Evolutionary conservation across 2,888 invertebrate genomes (phyloP), one percentile per base, ranked within the genome.

Genomic region (Magallana nippona): DNA sequence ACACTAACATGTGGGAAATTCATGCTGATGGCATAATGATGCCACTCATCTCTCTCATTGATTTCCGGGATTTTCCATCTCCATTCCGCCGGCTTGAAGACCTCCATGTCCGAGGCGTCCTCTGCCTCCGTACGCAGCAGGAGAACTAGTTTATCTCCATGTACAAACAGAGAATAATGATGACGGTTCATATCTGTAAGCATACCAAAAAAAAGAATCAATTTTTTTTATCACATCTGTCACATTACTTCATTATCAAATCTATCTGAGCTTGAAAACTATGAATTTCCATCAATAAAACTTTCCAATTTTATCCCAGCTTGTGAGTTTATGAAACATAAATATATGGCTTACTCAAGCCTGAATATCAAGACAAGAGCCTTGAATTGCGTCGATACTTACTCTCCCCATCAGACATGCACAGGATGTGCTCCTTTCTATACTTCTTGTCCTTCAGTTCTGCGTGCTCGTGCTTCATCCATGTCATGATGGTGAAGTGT

Each of bases 351-450:
- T 44, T 44, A 8, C 8, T 44, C 44, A 44, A 44, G 44, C 44
- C 44, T 44, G 44, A 44, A 5, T 44, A 0, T 44, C 44, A 3
- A 44, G 44, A 44, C 44, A 44, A 44, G 44, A 44, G 44, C 44
- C 44, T 44, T 44, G 44, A 44, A 44, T 44, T 44, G 8, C 8
- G 44, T 62, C 62, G 22, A 79, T 77, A 88, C 97, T 96, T 92
- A 98, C 98, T 98, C 94, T 98, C 98, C 93, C 99, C 98, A 94
- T 99, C 99, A 55, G 99, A 98, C 92, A 97, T 97, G 94, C 99
- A 99, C 78, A 99, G 95, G 91, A 99, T 97, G 93, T 99, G 99
- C 93, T 99, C 99, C 95, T 99, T 99, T 89, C 96, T 89, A 3
- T 86, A 80, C 96, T 91, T 87, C 22, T 87, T 88, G 13, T 88